Base-by-base conservation (phyloP, 2,888 invertebrate species). In the Lithodes maja region DNA sequence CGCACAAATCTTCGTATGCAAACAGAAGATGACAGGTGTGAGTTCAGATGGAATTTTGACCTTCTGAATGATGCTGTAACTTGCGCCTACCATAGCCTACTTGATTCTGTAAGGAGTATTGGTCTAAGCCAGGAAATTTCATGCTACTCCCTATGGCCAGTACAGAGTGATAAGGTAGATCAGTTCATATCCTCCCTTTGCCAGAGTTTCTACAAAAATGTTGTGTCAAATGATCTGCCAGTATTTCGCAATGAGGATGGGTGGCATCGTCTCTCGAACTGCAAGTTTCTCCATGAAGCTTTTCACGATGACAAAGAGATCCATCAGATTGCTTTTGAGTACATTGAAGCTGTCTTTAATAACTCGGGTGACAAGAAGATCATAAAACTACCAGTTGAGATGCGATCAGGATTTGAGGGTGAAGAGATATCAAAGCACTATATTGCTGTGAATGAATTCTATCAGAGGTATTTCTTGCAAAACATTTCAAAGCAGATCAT, bases 21-120 rank as follows among this genome's bases (percentile, higher is more conserved):
- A 49, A 87, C 82, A 50, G 77, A 83, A 75, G 87, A 87, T 82
- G 87, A 87, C 53, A 53, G 87, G 49, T 3, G 9, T 12, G n/a
- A 17, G 3, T 52, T 68, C 15, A 54, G 82, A 49, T 87, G 87
- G 87, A 87, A 87, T 15, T 33, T 50, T 12, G 74, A 50, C 2
- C 78, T 87, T 50, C 54, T 87, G 5, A 61, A 55, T 15, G 87
- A 87, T 69, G 87, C 87, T 49, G 49, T 83, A 1, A 53, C 68
- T 12, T 75, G 33, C 54, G 87, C 87, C 17, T 83, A 78, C 68
- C 83, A 68, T 33, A 83, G 52, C 15, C 78, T 87, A n/a, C 15
- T 83, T 12, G 17, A 15, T 7, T n/a, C 77, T 12, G 17, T 87
- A 33, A 17, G 33, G 7, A 12, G 12, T 3, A 9, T 74, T 52